These are phyloP conservation scores for Thinocorus orbignyianus DNA, from an alignment of 2,113 vertebrate genomes.

Conservation along the genomic window DNA sequence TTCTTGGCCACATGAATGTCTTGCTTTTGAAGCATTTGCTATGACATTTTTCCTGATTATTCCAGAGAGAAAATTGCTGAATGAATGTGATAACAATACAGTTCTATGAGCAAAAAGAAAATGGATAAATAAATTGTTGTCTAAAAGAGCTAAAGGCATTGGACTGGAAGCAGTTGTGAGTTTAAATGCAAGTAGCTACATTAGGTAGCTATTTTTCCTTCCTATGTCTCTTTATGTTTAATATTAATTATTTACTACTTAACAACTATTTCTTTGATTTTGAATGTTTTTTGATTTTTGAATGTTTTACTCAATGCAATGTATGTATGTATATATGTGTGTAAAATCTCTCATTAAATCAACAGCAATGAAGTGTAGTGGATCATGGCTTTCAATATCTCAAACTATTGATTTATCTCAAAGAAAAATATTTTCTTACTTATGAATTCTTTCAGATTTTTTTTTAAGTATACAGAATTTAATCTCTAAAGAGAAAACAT, in stretches of 20 bases:
- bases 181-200: not conserved
- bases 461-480: not conserved
- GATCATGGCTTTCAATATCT: not conserved
- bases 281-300: not conserved
- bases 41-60: not conserved
- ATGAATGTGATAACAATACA: not conserved
- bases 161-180: fast-evolving
- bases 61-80: not conserved
- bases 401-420: not conserved
- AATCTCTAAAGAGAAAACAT: not conserved
- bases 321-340: not conserved
- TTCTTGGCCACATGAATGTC: not conserved
- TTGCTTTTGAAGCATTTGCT: not conserved
- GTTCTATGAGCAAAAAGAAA: not conserved
- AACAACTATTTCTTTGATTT: not conserved
- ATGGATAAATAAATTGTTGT: not conserved
- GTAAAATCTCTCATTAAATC: not conserved
- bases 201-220: not conserved
- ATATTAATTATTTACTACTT: not conserved
- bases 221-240: not conserved
- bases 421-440: not conserved
- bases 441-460: not conserved
- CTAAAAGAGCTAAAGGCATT: not conserved
- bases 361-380: not conserved
- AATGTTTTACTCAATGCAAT: not conserved